phyloP scores from a whole-genome alignment of 2,888 invertebrate genomes.

The Trachelus troglodyta region DNA sequence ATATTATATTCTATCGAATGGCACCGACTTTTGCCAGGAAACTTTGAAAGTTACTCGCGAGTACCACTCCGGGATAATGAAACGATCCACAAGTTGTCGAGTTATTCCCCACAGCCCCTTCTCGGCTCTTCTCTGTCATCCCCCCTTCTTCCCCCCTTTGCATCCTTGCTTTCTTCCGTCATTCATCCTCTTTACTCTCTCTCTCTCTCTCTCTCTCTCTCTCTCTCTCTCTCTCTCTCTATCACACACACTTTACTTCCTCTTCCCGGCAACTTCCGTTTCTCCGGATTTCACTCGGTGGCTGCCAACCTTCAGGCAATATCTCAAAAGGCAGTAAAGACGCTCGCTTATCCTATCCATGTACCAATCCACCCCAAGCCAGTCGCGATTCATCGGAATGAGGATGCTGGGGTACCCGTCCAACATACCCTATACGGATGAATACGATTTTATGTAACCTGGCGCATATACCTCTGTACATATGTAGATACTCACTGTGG shows the following conservation, averaged over 20 bases:
- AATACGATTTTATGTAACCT: too few relatives aligned
- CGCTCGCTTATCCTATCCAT: neutral
- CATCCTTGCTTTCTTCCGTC: neutral
- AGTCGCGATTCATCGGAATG: neutral
- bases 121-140: neutral
- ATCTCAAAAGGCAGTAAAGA: neutral
- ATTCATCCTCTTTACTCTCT: neutral
- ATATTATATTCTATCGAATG: constrained; percentile 50
- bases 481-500: too few relatives aligned
- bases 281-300: neutral
- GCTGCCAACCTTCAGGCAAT: neutral
- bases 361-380: neutral
- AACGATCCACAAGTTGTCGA: constrained; percentile 61
- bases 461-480: too few relatives aligned
- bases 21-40: constrained; percentile 32
- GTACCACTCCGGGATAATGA: constrained; percentile 58
- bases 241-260: neutral
- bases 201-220: neutral
- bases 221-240: neutral
- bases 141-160: neutral
- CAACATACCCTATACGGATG: too few relatives aligned
- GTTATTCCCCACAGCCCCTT: constrained; percentile 26
- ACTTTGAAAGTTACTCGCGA: constrained; percentile 47
- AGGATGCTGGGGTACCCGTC: too few relatives aligned
- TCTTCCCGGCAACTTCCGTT: neutral